Evolutionary conservation across 2,797 vertebrate species (phyloP).

Genomic region (Sebastes ruberrimus): DNA sequence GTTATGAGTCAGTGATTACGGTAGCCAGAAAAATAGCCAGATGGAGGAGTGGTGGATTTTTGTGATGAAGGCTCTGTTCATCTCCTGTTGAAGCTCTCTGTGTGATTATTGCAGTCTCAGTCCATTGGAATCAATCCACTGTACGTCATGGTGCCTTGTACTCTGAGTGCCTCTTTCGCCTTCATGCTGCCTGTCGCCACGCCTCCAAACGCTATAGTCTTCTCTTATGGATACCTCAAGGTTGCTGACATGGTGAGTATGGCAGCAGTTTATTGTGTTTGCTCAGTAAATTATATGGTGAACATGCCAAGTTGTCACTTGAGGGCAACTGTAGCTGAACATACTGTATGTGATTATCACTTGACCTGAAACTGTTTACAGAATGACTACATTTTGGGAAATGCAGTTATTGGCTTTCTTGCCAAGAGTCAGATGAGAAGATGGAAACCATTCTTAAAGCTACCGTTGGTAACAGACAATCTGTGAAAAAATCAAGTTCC

Average conservation of each 20-base stretch:
- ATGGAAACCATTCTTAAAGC: background rate
- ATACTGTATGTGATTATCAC: background rate
- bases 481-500: no score
- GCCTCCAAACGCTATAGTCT: constrained; percentile 96
- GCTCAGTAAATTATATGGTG: constrained; percentile 43
- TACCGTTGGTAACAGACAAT: background rate
- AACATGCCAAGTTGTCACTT: constrained; percentile 1
- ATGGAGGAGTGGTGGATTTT: constrained; percentile 38
- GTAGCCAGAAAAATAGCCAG: constrained; percentile 56
- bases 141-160: constrained; percentile 95
- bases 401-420: background rate
- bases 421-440: background rate
- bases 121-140: constrained; percentile 91
- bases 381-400: background rate
- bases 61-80: constrained; percentile 45
- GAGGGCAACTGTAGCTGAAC: background rate
- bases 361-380: background rate
- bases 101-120: constrained; percentile 85
- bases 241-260: constrained; percentile 94
- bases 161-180: constrained; percentile 93
- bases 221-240: constrained; percentile 92
- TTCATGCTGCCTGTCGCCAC: constrained; percentile 98
- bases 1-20: constrained; percentile 64
- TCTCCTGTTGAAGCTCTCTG: constrained; percentile 40
- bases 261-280: constrained; percentile 9